phyloP scores from a whole-genome alignment of 2,113 vertebrate species.

The Furnarius figulus region DNA sequence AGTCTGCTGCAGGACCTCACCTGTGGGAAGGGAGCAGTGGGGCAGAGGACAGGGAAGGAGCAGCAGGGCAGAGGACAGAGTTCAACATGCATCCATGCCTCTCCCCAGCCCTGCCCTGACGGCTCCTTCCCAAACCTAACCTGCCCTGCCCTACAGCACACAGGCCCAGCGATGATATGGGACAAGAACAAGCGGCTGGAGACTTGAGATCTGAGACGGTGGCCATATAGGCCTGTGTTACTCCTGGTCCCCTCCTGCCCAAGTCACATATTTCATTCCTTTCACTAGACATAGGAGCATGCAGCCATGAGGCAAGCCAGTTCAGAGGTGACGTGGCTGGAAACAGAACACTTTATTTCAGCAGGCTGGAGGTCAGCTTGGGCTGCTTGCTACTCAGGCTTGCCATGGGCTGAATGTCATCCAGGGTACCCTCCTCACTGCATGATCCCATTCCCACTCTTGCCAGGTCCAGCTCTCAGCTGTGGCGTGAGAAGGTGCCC shows the following conservation, averaged over 20 bases:
- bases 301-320: not conserved
- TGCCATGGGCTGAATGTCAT: not conserved
- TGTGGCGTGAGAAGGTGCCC: not conserved
- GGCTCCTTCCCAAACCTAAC: not conserved
- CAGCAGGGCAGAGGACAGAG: not conserved
- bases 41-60: not conserved
- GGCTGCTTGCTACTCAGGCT: not conserved
- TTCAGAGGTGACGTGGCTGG: not conserved
- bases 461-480: not conserved
- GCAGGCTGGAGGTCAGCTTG: not conserved
- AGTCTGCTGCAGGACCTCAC: not conserved
- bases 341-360: not conserved
- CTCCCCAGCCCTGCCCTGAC: not conserved
- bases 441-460: accelerated
- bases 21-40: not conserved
- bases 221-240: not conserved
- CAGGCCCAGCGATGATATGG: not conserved
- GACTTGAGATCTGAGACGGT: not conserved
- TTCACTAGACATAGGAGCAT: accelerated
- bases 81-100: not conserved
- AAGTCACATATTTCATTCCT: accelerated
- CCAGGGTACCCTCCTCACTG: not conserved
- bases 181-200: not conserved
- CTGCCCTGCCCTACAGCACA: accelerated
- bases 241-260: not conserved